Evolutionary conservation across 2,113 vertebrate genomes (phyloP).

Genomic region (Sialia sialis): DNA sequence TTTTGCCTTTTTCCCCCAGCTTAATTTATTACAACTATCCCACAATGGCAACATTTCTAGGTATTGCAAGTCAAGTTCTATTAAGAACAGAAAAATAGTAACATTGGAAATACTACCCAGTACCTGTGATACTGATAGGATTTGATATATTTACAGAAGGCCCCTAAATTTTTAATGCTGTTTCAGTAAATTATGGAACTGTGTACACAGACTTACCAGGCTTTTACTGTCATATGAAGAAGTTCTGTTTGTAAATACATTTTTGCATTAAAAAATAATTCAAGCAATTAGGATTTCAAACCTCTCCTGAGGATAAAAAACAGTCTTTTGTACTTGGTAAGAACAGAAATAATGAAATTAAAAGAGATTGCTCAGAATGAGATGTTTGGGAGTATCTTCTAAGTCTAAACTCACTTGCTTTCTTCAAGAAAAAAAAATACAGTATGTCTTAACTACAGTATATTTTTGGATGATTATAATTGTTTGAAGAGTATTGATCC

Average conservation of each 20-base stretch:
- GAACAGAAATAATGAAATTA: background rate
- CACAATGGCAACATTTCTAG: background rate
- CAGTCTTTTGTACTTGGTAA: background rate
- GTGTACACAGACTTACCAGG: background rate
- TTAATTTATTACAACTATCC: background rate
- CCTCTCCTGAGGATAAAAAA: background rate
- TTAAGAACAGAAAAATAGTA: background rate
- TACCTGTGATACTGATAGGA: background rate
- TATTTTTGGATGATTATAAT: background rate
- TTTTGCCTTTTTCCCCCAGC: background rate
- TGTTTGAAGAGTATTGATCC: slow-evolving; percentile 2
- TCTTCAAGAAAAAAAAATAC: background rate
- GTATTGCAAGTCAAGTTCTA: background rate
- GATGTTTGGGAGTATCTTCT: background rate
- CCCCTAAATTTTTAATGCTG: background rate
- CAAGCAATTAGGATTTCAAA: background rate
- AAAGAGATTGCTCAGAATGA: background rate
- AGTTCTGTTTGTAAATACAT: background rate
- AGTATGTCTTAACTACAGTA: background rate
- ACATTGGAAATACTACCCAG: background rate
- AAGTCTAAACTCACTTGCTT: background rate
- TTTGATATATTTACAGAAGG: background rate
- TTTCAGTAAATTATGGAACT: background rate
- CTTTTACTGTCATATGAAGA: background rate
- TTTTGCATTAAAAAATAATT: background rate